Evolutionary conservation across 2,113 vertebrate genomes (phyloP), one percentile per base, ranked within the genome.

Genomic region (Colistium nudipinnis): DNA sequence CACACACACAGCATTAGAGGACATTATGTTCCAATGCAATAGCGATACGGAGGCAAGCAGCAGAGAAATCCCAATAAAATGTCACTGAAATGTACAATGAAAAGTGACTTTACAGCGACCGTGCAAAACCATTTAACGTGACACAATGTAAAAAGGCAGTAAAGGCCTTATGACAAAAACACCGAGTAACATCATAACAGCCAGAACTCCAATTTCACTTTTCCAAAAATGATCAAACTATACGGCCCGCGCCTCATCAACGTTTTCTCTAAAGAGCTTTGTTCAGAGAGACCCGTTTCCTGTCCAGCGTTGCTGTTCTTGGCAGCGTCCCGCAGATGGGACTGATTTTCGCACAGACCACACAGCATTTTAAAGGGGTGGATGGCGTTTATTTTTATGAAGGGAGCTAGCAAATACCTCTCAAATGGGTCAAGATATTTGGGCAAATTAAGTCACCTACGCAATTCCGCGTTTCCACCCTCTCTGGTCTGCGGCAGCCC

Each of bases 341-440:
- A 90, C 78, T 87, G 88, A 86, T 91, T 92, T n/a, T 89, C 85
- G 80, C 77, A 62, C 81, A 85, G 92, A 93, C 91, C 92, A 92
- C 93, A 93, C 91, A 92, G 87, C 84, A 86, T 87, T 88, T 81
- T 86, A 80, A 86, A 85, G 77, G n/a, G 76, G 62, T 70, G 81
- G 81, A 82, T 9, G 72, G 52, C 60, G 82, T 93, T 93, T 91
- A 82, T 92, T 91, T 91, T 87, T 78, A 74, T 74, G 52, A 87
- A 74, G 74, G n/a, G 66, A 65, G 76, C 79, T 69, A 44, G 69
- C 35, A 76, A 78, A 87, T 90, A 81, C 84, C 83, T 85, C 52
- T 83, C 66, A 84, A 88, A 88, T 84, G 74, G 84, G 53, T 87
- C 69, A 61, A 84, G 83, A 82, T 82, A 80, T 85, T 84, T 90